A percentile compares a stretch with the other conserved stretches of the same genome.
These are phyloP conservation scores for Protosalanx chinensis DNA, from an alignment of 2,797 vertebrate species.

Conservation along the genomic window DNA sequence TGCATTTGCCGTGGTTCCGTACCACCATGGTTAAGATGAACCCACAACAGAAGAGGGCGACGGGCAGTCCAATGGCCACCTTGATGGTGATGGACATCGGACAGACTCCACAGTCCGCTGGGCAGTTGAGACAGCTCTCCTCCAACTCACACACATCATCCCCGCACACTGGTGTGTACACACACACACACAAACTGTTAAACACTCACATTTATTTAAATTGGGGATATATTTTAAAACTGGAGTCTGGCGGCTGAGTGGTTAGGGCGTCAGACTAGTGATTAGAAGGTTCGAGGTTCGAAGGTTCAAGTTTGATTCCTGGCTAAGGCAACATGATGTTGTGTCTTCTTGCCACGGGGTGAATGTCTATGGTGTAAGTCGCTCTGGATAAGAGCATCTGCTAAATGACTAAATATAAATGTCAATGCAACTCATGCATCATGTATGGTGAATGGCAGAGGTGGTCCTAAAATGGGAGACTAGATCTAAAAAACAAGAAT, in stretches of 20 bases:
- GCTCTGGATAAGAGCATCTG: no score
- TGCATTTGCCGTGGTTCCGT: conserved; percentile 30
- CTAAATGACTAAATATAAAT: no score
- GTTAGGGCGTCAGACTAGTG: no score
- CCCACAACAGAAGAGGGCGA: conserved; percentile 70
- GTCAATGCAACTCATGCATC: no score
- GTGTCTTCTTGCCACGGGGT: no score
- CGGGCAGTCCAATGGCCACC: conserved; percentile 72
- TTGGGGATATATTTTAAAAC: no score
- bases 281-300: no score
- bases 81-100: conserved; percentile 74
- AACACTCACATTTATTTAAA: background rate
- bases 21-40: conserved; percentile 78
- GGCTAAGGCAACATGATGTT: no score
- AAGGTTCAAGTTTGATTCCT: no score
- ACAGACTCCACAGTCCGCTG: conserved; percentile 77
- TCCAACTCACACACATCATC: conserved; percentile 69
- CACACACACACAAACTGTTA: conserved; percentile 1
- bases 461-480: background rate
- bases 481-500: background rate
- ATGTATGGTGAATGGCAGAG: no score
- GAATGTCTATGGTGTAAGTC: no score
- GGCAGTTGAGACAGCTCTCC: conserved; percentile 76
- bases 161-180: conserved; percentile 68
- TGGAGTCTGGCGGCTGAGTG: no score